Evolutionary conservation across 2,888 invertebrate genomes (phyloP).

Genomic region (Leucoma salicis): DNA sequence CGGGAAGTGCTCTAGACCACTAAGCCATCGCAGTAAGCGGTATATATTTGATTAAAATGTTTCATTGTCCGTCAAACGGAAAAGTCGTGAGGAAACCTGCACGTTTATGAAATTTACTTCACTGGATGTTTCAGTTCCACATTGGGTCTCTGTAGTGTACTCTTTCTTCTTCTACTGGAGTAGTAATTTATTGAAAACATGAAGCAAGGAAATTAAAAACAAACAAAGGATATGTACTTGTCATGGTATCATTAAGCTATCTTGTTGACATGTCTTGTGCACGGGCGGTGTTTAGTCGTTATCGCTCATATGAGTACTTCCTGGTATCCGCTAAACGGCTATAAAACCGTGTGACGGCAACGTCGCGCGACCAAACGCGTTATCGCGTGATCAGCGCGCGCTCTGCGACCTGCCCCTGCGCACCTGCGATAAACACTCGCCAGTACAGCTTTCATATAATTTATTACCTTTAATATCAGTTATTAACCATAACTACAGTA

Average conservation of each 20-base stretch:
- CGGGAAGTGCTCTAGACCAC: too few relatives aligned
- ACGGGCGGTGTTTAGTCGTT: slow-evolving; percentile 15
- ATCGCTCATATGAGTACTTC: slow-evolving; percentile 29
- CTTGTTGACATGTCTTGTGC: slow-evolving; percentile 8
- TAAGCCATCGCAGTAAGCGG: too few relatives aligned
- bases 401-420: slow-evolving; percentile 41
- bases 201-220: too few relatives aligned
- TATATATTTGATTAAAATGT: too few relatives aligned
- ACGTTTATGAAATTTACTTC: too few relatives aligned
- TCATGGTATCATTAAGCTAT: slow-evolving; percentile 14
- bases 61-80: too few relatives aligned
- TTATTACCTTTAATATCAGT: neutral
- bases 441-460: neutral
- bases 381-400: slow-evolving; percentile 40
- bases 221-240: slow-evolving; percentile 2
- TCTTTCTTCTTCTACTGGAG: too few relatives aligned
- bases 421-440: slow-evolving; percentile 55
- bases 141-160: too few relatives aligned
- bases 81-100: too few relatives aligned
- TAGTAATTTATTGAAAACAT: too few relatives aligned
- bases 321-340: slow-evolving; percentile 33
- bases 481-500: neutral
- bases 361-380: slow-evolving; percentile 45
- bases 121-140: too few relatives aligned
- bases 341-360: slow-evolving; percentile 53